Conservation (phyloP, 2,113 vertebrate genomes). For the Hypanus sabinus region DNA sequence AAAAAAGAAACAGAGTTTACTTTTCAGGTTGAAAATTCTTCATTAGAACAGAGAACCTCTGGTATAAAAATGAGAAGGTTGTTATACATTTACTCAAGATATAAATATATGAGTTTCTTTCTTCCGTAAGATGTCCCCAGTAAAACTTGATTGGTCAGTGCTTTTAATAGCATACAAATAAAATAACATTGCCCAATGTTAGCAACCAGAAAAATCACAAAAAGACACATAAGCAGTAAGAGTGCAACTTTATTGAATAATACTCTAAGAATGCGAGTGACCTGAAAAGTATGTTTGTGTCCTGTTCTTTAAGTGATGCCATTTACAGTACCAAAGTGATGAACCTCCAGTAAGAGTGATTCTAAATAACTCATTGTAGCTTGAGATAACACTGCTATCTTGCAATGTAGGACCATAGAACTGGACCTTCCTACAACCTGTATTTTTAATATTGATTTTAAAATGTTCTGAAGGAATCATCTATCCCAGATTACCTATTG, state of each 20-base stretch:
- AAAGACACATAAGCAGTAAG: background rate
- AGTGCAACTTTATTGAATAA: background rate
- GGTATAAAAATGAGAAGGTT: background rate
- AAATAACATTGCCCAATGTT: background rate
- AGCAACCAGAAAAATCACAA: background rate
- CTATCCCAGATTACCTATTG: conserved; percentile 98
- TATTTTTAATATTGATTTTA: conserved; percentile 99
- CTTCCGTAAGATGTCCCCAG: background rate
- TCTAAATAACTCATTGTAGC: background rate
- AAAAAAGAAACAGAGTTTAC: too few species aligned
- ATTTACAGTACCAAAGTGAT: background rate
- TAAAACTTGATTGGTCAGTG: background rate
- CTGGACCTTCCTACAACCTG: conserved; percentile 61
- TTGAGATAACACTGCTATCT: conserved; percentile 2
- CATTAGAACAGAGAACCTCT: too few species aligned
- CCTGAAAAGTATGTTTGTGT: background rate
- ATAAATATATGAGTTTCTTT: background rate
- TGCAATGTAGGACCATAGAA: conserved; percentile 46
- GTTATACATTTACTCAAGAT: background rate
- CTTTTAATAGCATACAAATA: background rate
- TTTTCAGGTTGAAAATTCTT: too few species aligned
- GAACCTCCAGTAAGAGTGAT: background rate
- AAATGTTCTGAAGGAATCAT: conserved; percentile 98
- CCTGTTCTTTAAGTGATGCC: background rate
- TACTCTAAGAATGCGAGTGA: background rate